A percentile compares a stretch with the other conserved stretches of the same genome.
These are phyloP conservation scores for Onchidella celtica DNA, from an alignment of 2,888 invertebrate genomes.

Conservation along the genomic window DNA sequence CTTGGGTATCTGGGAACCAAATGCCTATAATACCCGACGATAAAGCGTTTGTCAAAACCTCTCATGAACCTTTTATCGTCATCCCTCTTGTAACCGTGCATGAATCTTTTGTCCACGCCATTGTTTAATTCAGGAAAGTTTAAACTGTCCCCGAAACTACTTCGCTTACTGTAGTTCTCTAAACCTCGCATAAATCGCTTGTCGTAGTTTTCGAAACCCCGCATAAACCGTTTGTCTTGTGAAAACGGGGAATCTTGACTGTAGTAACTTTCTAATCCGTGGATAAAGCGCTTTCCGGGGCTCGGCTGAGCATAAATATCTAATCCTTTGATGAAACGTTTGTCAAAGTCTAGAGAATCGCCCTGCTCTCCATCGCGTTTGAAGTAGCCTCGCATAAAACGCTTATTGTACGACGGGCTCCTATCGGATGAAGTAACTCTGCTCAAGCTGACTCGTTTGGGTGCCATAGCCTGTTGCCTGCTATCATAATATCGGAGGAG, in stretches of 20 bases:
- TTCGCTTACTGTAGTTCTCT: too few relatives aligned
- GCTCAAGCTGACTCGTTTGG: background rate
- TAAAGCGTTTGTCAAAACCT: background rate
- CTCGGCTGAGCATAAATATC: background rate
- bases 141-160: too few relatives aligned
- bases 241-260: background rate
- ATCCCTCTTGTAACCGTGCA: conserved; percentile 15
- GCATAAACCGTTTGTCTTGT: conserved; percentile 37
- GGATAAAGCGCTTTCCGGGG: conserved; percentile 13
- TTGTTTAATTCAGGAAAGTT: too few relatives aligned
- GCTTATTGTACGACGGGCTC: background rate
- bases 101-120: conserved; percentile 10
- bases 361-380: background rate
- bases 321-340: conserved; percentile 45
- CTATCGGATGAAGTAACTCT: background rate
- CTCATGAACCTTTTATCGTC: background rate
- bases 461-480: background rate
- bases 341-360: background rate
- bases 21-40: background rate
- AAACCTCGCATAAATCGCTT: conserved; percentile 10
- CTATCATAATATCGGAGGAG: background rate
- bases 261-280: background rate
- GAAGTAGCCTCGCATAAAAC: conserved; percentile 31
- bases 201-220: conserved; percentile 30
- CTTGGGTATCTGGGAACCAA: background rate